phyloP scores from a whole-genome alignment of 2,113 vertebrate genomes.

The Corythoichthys haematopterus region DNA sequence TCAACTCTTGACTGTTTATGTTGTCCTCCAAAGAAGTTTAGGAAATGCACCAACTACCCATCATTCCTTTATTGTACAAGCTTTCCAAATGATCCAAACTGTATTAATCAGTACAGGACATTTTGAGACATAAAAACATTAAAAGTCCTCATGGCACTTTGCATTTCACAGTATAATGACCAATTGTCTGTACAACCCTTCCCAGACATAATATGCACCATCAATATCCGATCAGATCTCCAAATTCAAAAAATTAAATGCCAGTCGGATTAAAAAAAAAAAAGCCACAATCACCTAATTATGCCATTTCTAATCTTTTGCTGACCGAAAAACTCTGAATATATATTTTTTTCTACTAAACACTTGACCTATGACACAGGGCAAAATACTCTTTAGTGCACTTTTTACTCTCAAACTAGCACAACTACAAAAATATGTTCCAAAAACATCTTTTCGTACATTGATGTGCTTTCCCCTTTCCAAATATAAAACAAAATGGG shows the following conservation, averaged over 20 bases:
- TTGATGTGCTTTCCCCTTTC: background rate
- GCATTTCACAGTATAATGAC: background rate
- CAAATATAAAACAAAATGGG: background rate
- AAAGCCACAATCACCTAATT: no score
- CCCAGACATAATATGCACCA: background rate
- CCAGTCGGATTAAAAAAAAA: no score
- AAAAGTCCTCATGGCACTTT: background rate
- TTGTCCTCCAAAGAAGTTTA: no score
- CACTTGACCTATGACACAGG: constrained; percentile 5
- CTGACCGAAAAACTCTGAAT: background rate
- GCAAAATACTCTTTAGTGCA: background rate
- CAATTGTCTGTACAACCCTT: background rate
- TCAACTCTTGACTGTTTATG: no score
- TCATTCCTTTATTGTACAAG: no score
- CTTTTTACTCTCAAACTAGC: background rate
- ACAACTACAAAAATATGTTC: constrained; percentile 19
- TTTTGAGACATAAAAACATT: background rate
- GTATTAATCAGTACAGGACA: background rate
- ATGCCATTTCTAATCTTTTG: no score
- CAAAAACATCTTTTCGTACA: constrained; percentile 28
- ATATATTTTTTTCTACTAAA: background rate
- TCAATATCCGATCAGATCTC: background rate
- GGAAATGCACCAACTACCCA: no score
- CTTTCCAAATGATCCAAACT: no score
- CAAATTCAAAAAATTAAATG: no score